Evolutionary conservation across 2,888 invertebrate genomes (phyloP).

Genomic region (Pogonocherus hispidulus): DNA sequence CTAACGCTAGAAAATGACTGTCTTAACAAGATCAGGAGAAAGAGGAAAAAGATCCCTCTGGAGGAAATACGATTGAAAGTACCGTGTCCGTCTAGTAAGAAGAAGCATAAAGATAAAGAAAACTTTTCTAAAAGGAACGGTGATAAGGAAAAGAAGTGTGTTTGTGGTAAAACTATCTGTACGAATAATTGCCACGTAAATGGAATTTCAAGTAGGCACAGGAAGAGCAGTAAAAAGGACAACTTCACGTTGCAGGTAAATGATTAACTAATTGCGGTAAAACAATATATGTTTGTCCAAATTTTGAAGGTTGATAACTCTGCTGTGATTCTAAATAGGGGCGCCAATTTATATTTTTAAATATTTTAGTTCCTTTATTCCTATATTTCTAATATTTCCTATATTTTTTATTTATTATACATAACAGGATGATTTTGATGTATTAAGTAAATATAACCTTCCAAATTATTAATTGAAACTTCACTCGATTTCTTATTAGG

Average conservation of each 20-base stretch:
- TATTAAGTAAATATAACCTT: too few relatives aligned
- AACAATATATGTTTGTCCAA: too few relatives aligned
- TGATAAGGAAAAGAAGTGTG: not conserved
- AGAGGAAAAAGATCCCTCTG: slow-evolving; percentile 43
- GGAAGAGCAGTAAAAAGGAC: not conserved
- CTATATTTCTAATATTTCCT: too few relatives aligned
- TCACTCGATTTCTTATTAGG: too few relatives aligned
- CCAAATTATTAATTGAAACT: too few relatives aligned
- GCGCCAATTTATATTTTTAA: too few relatives aligned
- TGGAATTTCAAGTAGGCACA: not conserved
- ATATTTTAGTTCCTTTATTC: too few relatives aligned
- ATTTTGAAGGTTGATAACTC: too few relatives aligned
- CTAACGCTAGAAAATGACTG: slow-evolving; percentile 63
- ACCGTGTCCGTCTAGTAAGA: slow-evolving; percentile 46
- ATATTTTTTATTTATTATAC: too few relatives aligned
- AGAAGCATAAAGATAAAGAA: slow-evolving; percentile 49
- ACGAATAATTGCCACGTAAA: not conserved
- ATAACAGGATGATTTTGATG: too few relatives aligned
- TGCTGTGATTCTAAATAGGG: too few relatives aligned
- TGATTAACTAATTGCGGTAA: too few relatives aligned
- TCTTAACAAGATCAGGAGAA: slow-evolving; percentile 33
- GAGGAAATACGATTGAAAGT: slow-evolving; percentile 59
- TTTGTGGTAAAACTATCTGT: not conserved
- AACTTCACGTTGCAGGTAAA: slow-evolving; percentile 52
- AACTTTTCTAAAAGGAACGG: slow-evolving; percentile 40